These are phyloP conservation scores for Netelia fuscicornis DNA, from an alignment of 2,888 invertebrate species.

Conservation along the genomic window DNA sequence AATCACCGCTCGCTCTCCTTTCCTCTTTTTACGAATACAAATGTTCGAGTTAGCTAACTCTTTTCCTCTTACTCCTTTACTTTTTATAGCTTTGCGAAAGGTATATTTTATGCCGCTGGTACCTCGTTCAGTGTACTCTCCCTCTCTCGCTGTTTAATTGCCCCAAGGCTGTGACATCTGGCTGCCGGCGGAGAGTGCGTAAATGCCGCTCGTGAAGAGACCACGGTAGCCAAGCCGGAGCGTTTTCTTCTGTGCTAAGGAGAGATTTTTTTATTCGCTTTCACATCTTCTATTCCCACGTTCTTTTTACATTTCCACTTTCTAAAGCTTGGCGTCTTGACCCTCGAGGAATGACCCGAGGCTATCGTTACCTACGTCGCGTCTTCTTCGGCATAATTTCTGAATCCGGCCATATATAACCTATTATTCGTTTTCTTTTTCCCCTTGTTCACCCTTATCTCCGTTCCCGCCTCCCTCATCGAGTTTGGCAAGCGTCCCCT, in stretches of 20 bases:
- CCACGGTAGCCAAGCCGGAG: constrained; percentile 23
- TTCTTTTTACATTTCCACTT: constrained; percentile 30
- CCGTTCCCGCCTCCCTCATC: not conserved
- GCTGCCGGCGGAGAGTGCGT: constrained; percentile 59
- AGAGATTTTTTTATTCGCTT: constrained; percentile 29
- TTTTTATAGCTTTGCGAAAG: constrained; percentile 49
- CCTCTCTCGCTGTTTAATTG: constrained; percentile 58
- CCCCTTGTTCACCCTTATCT: not conserved
- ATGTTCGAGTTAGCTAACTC: constrained; percentile 18
- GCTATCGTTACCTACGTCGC: constrained; percentile 5
- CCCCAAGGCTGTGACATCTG: constrained; percentile 59
- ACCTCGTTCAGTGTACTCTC: constrained; percentile 31
- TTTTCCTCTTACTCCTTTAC: constrained; percentile 34
- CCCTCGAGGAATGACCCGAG: constrained; percentile 30
- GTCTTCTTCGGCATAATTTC: constrained; percentile 16
- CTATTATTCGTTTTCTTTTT: constrained; percentile 21
- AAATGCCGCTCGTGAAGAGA: constrained; percentile 44
- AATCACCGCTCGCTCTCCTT: no score
- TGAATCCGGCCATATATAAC: constrained; percentile 12
- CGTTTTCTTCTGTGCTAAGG: constrained; percentile 22
- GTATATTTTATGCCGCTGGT: constrained; percentile 30
- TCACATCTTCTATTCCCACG: constrained; percentile 23
- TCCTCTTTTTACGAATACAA: not conserved
- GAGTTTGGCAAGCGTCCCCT: constrained; percentile 1
- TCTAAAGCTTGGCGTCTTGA: constrained; percentile 31